phyloP scores from a whole-genome alignment of 2,888 invertebrate genomes.

The Calliphora vomitoria region DNA sequence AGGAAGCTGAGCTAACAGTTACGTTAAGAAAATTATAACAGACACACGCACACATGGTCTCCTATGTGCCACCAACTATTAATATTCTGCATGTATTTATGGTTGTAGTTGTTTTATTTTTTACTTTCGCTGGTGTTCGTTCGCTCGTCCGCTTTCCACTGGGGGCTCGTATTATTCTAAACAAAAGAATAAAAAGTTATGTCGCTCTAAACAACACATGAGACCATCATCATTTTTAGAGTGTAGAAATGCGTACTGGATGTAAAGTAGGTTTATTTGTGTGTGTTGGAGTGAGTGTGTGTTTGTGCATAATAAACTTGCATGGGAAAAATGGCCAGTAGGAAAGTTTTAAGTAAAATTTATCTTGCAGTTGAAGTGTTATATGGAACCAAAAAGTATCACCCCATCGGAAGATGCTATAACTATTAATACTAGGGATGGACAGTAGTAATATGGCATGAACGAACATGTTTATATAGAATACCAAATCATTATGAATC shows the following conservation, averaged over 20 bases:
- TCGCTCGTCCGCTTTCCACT: conserved; percentile 50
- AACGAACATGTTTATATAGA: no score
- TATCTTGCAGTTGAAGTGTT: no score
- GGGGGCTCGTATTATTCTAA: conserved; percentile 79
- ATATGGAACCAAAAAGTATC: no score
- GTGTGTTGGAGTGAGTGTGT: neutral
- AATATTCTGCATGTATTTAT: conserved; percentile 31
- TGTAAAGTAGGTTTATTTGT: conserved; percentile 46
- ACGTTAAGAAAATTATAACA: neutral
- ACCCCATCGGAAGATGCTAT: no score
- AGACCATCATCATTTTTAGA: conserved; percentile 75
- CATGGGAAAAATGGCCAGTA: conserved; percentile 4
- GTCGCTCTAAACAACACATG: conserved; percentile 80
- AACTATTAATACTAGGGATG: no score
- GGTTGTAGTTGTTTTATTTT: conserved; percentile 46
- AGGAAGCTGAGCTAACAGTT: neutral
- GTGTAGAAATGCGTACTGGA: conserved; percentile 47
- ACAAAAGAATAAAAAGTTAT: conserved; percentile 83
- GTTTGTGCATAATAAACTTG: conserved; percentile 40
- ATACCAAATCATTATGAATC: no score
- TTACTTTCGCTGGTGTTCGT: conserved; percentile 9
- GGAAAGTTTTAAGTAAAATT: neutral
- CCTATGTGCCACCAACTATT: conserved; percentile 55
- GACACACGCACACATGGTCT: neutral
- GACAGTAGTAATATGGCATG: no score